Percentiles rank a stretch among this genome's conserved stretches.
Evolutionary conservation across 2,797 vertebrate genomes (phyloP).

Genomic region (Lacerta agilis): DNA sequence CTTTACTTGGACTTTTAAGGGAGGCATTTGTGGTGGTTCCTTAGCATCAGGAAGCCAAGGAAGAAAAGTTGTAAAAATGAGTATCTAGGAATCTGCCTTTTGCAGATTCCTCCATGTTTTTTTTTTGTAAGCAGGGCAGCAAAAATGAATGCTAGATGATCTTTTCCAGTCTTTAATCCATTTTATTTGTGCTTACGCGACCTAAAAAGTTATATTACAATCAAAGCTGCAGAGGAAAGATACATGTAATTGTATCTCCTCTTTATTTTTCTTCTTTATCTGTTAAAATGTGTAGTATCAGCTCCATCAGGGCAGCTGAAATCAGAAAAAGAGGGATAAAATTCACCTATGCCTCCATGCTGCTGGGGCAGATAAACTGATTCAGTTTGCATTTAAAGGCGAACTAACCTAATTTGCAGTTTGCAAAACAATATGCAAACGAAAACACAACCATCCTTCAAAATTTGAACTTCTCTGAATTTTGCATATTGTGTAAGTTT

Average conservation of each 20-base stretch:
- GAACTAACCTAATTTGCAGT: no score
- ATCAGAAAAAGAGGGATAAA: not conserved
- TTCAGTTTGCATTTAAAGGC: not conserved
- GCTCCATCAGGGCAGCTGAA: not conserved
- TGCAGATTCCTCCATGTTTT: slow-evolving; percentile 45
- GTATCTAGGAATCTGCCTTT: slow-evolving; percentile 26
- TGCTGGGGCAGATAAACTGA: not conserved
- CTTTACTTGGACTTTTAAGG: not conserved
- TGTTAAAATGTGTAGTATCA: not conserved
- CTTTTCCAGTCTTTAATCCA: slow-evolving; percentile 52
- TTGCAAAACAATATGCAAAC: no score
- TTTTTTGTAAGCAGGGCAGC: not conserved
- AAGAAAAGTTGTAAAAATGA: slow-evolving; percentile 31
- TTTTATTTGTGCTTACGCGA: slow-evolving; percentile 29
- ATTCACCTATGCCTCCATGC: not conserved
- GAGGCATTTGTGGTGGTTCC: slow-evolving; percentile 45
- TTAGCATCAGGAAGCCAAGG: not conserved
- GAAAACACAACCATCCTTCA: not conserved
- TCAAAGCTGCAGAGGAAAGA: slow-evolving; percentile 18
- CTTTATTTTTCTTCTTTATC: not conserved
- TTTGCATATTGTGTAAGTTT: no score
- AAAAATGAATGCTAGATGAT: slow-evolving; percentile 29
- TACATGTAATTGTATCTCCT: not conserved
- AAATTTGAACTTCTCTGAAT: no score
- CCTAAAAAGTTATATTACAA: slow-evolving; percentile 47